Base-by-base conservation (phyloP, 1,140 invertebrate species). In the Psix sp. region DNA sequence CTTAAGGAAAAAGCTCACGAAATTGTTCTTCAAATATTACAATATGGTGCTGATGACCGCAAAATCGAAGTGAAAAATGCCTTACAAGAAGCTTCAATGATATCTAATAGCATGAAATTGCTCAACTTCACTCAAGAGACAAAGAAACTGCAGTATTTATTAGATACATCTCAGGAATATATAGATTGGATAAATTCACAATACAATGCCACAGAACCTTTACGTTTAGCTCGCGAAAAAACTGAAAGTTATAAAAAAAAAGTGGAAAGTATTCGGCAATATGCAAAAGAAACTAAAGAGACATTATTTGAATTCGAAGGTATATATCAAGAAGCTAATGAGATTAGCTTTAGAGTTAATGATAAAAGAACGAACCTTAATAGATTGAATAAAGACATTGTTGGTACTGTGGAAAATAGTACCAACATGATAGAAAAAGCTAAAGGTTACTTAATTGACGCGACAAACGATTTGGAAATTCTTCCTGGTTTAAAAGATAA, bases 61-160 rank as follows among this genome's bases (percentile, higher is more conserved):
- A 89, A 89, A 77, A 76, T 91, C 13, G 90, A 89, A 60, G 88
- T 91, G 2, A 88, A 89, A 33, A 88, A 89, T 59, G 89, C 89
- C 0, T 59, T 92, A 13, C 89, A 90, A 62, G 89, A 91, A 76
- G 90, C 90, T 0, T 88, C 86, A 21, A 82, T 84, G 39, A 80
- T 91, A 29, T 70, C 92, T 3, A 89, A 88, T 11, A 77, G 87
- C 20, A 87, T 93, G 10, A 89, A 90, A 43, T 86, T 87, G 15
- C 75, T 89, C 0, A 86, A 89, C 52, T 81, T 92, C 13, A 62
- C 80, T 3, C 77, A 76, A 24, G 81, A 77, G 42, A 80, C 80
- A 72, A 68, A 78, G 82, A 42, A 86, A 78, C 71, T 88, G 76
- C 48, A 89, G 85, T 71, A 81, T 84, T 80, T 88, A 85, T 65